Base-by-base conservation (phyloP, 2,888 invertebrate genomes). In the Tenodera sinensis region DNA sequence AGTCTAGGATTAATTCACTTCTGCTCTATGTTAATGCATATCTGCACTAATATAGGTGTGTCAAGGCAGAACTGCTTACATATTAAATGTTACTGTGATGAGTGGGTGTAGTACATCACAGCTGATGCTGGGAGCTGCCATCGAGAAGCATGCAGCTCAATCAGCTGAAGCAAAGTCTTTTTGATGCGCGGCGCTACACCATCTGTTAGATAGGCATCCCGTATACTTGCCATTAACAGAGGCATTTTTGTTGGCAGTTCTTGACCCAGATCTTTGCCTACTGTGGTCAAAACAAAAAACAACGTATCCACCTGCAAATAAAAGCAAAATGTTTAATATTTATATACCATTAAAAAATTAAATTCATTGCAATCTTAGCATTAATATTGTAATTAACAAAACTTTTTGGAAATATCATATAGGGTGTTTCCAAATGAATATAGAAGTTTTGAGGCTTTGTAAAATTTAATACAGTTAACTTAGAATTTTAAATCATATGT, bases 51-150 rank as follows among this genome's bases (percentile, higher is more conserved):
- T n/a, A n/a, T n/a, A n/a, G n/a, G n/a, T n/a, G n/a, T n/a, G n/a
- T n/a, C n/a, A n/a, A n/a, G n/a, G n/a, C n/a, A n/a, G n/a, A n/a
- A 4, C 4, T 71, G 20, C 20, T 71, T 71, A 71, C 54, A 42
- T 12, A 42, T 12, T 71, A 25, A 71, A 15, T 71, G 54, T 71
- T 71, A 71, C 54, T 71, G 54, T 6, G 25, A 15, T 71, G 54
- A 71, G 25, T 71, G 54, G 0, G 91, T 91, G 90, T 98, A 98
- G 93, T 98, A 98, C 89, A 97, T 95, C 89, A 98, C 97, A 6
- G 98, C 97, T 87, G 97, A 97, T 89, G 98, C 97, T 28, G 98
- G 97, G 91, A 98, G 95, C 93, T 97, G 97, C 98, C 98, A 98
- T 93, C 97, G 96, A 0, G 97, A 97, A 1, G 98, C 98, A 93